These are phyloP conservation scores for Rotaria macrura DNA, from an alignment of 2,888 invertebrate species.

Conservation along the genomic window DNA sequence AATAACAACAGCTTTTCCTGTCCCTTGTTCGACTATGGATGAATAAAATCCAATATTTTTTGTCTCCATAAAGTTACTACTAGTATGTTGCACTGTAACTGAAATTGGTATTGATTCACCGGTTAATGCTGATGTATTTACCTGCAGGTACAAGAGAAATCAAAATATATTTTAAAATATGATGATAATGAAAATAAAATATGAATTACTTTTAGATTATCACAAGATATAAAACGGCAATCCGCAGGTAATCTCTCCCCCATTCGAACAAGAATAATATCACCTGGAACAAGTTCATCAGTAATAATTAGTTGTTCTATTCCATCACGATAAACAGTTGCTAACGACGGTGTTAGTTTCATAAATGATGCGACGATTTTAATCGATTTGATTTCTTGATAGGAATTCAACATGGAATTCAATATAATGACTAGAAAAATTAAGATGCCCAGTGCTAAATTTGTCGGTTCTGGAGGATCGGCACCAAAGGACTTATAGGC, in stretches of 20 bases:
- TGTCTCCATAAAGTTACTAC: conserved; percentile 23
- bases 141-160: background rate
- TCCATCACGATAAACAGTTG: conserved; percentile 63
- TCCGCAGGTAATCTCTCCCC: conserved; percentile 82
- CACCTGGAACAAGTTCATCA: conserved; percentile 88
- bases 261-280: conserved; percentile 77
- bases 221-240: conserved; percentile 59
- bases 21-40: conserved; percentile 21
- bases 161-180: background rate
- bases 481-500: background rate
- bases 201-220: background rate
- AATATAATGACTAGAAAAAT: conserved; percentile 20
- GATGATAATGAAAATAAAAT: background rate
- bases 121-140: conserved; percentile 17
- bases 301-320: conserved; percentile 78
- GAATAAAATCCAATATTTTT: conserved; percentile 27
- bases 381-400: conserved; percentile 31
- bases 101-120: conserved; percentile 15
- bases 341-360: conserved; percentile 58
- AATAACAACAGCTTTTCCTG: conserved; percentile 21
- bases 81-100: background rate
- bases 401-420: conserved; percentile 23
- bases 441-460: conserved; percentile 24
- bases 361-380: conserved; percentile 87
- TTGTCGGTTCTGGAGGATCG: background rate